Base-by-base conservation (phyloP, 2,113 vertebrate species). In the Nestor notabilis region DNA sequence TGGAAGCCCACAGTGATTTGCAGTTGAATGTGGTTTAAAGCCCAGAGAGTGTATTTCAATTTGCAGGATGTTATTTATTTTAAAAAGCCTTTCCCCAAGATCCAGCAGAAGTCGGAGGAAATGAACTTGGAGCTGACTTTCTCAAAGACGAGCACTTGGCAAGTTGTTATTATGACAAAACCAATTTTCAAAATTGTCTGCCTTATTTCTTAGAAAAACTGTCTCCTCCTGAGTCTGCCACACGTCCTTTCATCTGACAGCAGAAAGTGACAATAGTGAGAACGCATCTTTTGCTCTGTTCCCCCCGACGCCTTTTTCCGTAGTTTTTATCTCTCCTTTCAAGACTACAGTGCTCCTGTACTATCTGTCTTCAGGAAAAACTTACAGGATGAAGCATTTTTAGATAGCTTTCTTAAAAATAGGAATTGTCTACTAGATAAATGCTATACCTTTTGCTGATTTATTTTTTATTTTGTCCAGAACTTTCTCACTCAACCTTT, bases 181-280 rank as follows among this genome's bases (percentile, higher is more conserved):
- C 17, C n/a, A 63, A 52, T 74, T 96, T 94, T 96, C 25, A 72
- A 61, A 89, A 89, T 80, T 79, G 55, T 47, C 52, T 91, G 43
- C 52, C 21, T 90, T 93, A 87, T 43, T 91, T 93, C 52, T 81
- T n/a, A 75, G 60, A 55, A 93, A 92, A 95, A 91, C 28, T 20
- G 13, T 37, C 76, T 90, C 33, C 55, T 79, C 46, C 47, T 31
- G 63, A 84, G 58, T 92, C n/a, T 61, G 72, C 87, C 82, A 71
- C 65, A 25, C 37, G 64, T 75, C 31, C 63, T 87, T 95, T 93
- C n/a, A 60, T 83, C 77, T 74, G 66, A n/a, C 83, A 81, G 53
- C 47, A 82, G 35, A 75, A 88, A 77, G 55, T 3, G 9, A 35
- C 43, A 80, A 28, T 44, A 84, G 37, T 46, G 78, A 83, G 64